Evolutionary conservation across 2,113 vertebrate species (phyloP).

Genomic region (Scortum barcoo): DNA sequence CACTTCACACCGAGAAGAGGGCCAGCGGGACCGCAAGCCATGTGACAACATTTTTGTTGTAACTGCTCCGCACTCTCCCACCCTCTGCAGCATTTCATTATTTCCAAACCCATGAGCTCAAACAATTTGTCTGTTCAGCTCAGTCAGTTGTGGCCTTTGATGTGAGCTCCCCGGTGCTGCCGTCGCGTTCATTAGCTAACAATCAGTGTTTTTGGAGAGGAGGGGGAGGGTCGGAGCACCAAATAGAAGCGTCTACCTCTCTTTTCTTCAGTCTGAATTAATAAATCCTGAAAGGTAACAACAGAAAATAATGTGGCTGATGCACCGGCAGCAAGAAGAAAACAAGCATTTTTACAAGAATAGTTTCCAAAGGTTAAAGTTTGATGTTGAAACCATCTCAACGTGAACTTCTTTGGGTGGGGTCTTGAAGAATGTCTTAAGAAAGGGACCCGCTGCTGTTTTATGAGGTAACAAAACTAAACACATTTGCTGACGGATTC

Average conservation of each 20-base stretch:
- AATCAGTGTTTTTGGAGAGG: constrained; percentile 61
- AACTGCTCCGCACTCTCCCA: constrained; percentile 73
- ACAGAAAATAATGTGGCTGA: neutral
- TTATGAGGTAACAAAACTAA: constrained; percentile 74
- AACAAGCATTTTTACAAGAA: constrained; percentile 42
- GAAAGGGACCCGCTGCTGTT: constrained; percentile 66
- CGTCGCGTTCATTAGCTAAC: constrained; percentile 75
- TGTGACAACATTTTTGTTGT: constrained; percentile 80
- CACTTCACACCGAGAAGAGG: constrained; percentile 55
- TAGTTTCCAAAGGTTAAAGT: constrained; percentile 40
- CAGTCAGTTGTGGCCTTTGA: constrained; percentile 81
- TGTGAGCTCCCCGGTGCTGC: constrained; percentile 71
- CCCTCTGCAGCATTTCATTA: constrained; percentile 80
- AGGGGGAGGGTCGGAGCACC: constrained; percentile 4
- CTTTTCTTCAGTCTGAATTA: constrained; percentile 18
- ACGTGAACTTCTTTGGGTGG: constrained; percentile 54
- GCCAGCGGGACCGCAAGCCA: constrained; percentile 51
- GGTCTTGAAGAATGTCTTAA: constrained; percentile 57
- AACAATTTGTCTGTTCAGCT: constrained; percentile 81
- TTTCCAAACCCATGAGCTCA: constrained; percentile 80
- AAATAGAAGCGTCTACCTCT: constrained; percentile 9
- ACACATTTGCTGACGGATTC: constrained; percentile 80
- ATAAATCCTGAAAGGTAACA: constrained; percentile 20
- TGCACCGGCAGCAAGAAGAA: neutral
- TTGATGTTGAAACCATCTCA: constrained; percentile 24